phyloP scores from a whole-genome alignment of 2,797 vertebrate species.

The Amblyopsis hoosieri region DNA sequence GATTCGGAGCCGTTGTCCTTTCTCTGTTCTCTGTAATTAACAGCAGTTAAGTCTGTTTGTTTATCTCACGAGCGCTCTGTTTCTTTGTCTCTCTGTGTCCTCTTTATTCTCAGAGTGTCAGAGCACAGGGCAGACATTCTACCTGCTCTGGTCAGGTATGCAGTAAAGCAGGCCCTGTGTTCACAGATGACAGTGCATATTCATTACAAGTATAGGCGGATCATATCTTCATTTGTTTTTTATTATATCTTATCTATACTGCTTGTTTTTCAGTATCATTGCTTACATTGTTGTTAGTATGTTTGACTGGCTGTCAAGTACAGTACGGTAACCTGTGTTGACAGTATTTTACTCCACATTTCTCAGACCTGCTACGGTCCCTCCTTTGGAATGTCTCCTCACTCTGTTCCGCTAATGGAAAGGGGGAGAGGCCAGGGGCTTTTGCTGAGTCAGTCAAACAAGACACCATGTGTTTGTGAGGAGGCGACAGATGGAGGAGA shows the following conservation, averaged over 20 bases:
- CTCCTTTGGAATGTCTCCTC: neutral
- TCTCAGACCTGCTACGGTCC: neutral
- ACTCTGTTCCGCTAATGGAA: neutral
- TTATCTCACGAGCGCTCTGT: conserved; percentile 17
- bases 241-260: neutral
- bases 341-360: neutral
- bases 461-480: conserved; percentile 66
- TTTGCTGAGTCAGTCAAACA: conserved; percentile 61
- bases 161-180: neutral
- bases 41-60: conserved; percentile 25
- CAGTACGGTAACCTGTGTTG: too few relatives aligned
- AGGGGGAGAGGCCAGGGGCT: conserved; percentile 29
- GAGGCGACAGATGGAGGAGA: conserved; percentile 68
- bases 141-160: conserved; percentile 3
- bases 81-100: conserved; percentile 18
- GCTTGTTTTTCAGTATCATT: too few relatives aligned
- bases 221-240: conserved; percentile 5
- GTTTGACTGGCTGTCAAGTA: too few relatives aligned
- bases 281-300: too few relatives aligned
- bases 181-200: conserved; percentile 7
- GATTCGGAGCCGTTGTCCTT: neutral
- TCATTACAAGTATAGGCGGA: neutral
- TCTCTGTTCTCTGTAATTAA: conserved; percentile 18
- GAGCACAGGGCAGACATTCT: conserved; percentile 26
- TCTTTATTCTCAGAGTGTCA: conserved; percentile 19